Evolutionary conservation across 2,888 invertebrate genomes (phyloP).

Genomic region (Lithophane semibrunnea): DNA sequence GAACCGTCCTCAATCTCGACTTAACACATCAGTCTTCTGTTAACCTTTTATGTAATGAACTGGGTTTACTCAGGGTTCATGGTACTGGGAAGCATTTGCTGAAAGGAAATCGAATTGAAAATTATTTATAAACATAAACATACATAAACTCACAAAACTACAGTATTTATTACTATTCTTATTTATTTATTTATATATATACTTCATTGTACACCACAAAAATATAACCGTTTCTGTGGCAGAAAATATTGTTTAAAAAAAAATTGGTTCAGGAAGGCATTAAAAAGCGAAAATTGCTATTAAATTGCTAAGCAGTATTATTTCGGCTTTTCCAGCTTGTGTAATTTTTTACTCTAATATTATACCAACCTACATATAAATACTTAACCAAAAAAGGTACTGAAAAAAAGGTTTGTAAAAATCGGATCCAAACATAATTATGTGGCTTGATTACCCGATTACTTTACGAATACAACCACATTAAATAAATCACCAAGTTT

Average conservation of each 20-base stretch:
- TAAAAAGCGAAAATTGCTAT: neutral
- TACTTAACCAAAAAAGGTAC: too few species aligned
- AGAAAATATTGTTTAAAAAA: too few species aligned
- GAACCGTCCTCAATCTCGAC: constrained; percentile 53
- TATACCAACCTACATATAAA: neutral
- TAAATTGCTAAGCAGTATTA: neutral
- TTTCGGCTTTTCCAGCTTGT: neutral
- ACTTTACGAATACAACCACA: neutral
- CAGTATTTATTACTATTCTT: too few species aligned
- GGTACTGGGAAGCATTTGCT: neutral
- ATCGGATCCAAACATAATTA: neutral
- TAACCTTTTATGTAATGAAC: constrained; percentile 28
- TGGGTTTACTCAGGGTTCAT: constrained; percentile 7
- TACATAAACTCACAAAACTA: too few species aligned
- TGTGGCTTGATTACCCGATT: neutral
- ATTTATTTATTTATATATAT: too few species aligned
- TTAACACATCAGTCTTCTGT: constrained; percentile 31
- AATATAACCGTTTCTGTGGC: too few species aligned
- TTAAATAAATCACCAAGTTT: neutral
- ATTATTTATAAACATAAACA: neutral
- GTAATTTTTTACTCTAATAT: neutral
- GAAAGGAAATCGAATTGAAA: neutral
- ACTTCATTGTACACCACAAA: too few species aligned
- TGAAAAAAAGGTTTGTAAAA: too few species aligned
- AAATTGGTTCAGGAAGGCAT: neutral